phyloP scores from a whole-genome alignment of 2,113 vertebrate genomes.

The Oophaga pumilio region DNA sequence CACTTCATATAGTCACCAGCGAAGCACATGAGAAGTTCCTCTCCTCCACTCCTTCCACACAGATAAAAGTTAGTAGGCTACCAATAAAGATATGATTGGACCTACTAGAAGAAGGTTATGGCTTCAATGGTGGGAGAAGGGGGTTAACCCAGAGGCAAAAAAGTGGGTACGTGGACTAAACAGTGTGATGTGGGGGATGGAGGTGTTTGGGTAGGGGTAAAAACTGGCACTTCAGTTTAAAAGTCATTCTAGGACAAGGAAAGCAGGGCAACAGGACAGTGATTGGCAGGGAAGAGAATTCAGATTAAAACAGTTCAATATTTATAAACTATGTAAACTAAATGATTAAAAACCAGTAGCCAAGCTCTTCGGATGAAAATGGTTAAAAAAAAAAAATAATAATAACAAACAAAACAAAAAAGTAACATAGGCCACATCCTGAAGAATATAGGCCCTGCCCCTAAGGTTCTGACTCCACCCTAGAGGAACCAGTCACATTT shows the following conservation, averaged over 20 bases:
- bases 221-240: slow-evolving; percentile 60
- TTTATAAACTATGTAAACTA: slow-evolving; percentile 55
- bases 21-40: neutral
- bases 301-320: slow-evolving; percentile 53
- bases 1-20: neutral
- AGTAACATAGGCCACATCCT: slow-evolving; percentile 43
- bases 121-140: slow-evolving; percentile 41
- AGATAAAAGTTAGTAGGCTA: neutral
- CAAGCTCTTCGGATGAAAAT: slow-evolving; percentile 46
- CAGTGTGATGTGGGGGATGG: neutral
- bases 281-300: slow-evolving; percentile 49
- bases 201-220: slow-evolving; percentile 5
- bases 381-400: slow-evolving; percentile 46
- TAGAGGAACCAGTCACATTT: slow-evolving; percentile 61
- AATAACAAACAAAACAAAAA: slow-evolving; percentile 36
- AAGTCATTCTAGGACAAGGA: slow-evolving; percentile 53
- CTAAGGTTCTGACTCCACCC: slow-evolving; percentile 59
- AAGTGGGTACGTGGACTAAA: slow-evolving; percentile 34
- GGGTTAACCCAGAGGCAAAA: slow-evolving; percentile 32
- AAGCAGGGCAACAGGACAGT: slow-evolving; percentile 40
- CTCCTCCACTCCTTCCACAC: neutral
- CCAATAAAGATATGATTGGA: slow-evolving; percentile 8
- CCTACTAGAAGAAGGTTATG: slow-evolving; percentile 13
- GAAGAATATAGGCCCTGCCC: slow-evolving; percentile 45
- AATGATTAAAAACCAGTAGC: slow-evolving; percentile 54